Evolutionary conservation across 1,140 invertebrate genomes (phyloP), one percentile per base, ranked within the genome.

Genomic region (Heliconius hewitsoni): DNA sequence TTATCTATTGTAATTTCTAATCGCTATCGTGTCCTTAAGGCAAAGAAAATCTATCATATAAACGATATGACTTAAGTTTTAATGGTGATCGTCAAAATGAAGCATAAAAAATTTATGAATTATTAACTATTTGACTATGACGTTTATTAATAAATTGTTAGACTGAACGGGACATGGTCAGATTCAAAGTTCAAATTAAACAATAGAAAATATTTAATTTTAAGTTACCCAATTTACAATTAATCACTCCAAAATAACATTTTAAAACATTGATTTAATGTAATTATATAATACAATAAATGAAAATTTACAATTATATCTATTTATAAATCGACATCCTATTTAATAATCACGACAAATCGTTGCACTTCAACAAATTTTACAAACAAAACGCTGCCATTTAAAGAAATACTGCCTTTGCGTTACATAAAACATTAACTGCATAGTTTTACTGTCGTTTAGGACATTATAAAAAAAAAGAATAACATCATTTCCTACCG

Each of bases 401-500:
- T 72, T 39, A 42, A 72, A 16, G 18, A 39, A 37, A 39, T n/a
- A 72, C 71, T 42, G 71, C 37, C 13, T 39, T 11, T 37, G 42
- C 57, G 74, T 80, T 80, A 77, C 71, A 71, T 76, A 76, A 60
- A 39, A 60, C 37, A 74, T 52, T 39, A 76, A 55, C 46, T 74
- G 39, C 23, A 71, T 42, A 34, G 27, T 70, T 39, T 19, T 70
- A 73, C 79, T 80, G 75, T 80, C 79, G 55, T 72, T 80, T 50
- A 19, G 52, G 76, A 71, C 72, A 34, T 80, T 37, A 78, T 71
- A 75, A 60, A 57, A 71, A 72, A 71, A 46, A 46, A 46, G 42
- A 77, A 78, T 84, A 85, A 60, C 81, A 84, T 84, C 84, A 84
- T 92, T 91, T 90, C 89, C 89, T 90, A 80, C 84, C 85, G 86